A percentile compares a stretch with the other conserved stretches of the same genome.
Conservation (phyloP, 2,888 invertebrate genomes). For the Molanna angustata region DNA sequence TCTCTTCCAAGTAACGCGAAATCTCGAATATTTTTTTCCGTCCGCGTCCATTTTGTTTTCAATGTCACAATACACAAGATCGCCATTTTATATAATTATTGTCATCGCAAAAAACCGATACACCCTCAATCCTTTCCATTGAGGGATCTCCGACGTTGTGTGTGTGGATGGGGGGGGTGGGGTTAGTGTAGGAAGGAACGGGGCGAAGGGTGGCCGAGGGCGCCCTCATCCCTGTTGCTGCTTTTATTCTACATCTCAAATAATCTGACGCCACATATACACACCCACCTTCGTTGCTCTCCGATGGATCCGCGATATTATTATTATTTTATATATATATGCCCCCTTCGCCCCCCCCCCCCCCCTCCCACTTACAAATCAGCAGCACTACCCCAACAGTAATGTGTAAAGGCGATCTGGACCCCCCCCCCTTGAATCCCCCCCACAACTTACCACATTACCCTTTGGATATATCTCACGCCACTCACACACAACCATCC, state of each 20-base stretch:
- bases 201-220: no score
- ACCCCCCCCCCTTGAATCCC: slow-evolving; percentile 9
- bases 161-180: no score
- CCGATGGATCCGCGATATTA: slow-evolving; percentile 14
- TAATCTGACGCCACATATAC: slow-evolving; percentile 13
- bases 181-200: no score
- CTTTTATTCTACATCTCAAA: slow-evolving; percentile 18
- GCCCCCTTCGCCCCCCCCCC: slow-evolving; percentile 1
- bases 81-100: no score
- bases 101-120: no score
- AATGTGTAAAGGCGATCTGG: slow-evolving; percentile 21
- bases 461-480: slow-evolving; percentile 24
- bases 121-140: no score
- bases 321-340: slow-evolving; percentile 20
- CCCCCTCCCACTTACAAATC: background rate
- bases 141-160: no score
- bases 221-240: no score
- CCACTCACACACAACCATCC: slow-evolving; percentile 7
- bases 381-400: background rate
- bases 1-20: no score
- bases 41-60: no score
- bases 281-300: slow-evolving; percentile 17
- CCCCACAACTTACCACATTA: slow-evolving; percentile 18
- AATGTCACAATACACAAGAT: no score
- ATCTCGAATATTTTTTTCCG: no score